These are phyloP conservation scores for Epicampocera succincta DNA, from an alignment of 2,888 invertebrate species.

Conservation along the genomic window DNA sequence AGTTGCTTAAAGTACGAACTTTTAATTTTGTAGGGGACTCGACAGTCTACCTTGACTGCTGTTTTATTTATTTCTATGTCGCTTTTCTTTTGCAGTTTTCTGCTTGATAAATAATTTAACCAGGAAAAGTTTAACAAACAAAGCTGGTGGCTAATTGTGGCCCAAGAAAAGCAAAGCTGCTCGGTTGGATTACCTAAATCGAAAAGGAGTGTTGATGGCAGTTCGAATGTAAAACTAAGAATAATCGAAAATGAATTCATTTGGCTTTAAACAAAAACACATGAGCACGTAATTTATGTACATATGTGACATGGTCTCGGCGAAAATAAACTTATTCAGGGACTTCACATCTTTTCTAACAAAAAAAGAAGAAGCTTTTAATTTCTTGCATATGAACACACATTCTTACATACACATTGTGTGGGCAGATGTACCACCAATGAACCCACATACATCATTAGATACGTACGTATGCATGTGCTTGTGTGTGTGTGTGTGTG, in stretches of 20 bases:
- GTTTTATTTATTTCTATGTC: background rate
- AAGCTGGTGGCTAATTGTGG: slow-evolving; percentile 57
- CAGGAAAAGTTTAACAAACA: slow-evolving; percentile 57
- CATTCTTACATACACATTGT: no score
- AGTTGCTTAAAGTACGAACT: no score
- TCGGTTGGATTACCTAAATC: slow-evolving; percentile 12
- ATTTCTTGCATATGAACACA: slow-evolving; percentile 20
- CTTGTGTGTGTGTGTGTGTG: no score
- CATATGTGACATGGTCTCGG: background rate
- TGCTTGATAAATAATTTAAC: slow-evolving; percentile 72
- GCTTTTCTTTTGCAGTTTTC: background rate
- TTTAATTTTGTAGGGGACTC: background rate
- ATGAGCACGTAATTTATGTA: no score
- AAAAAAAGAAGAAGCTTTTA: slow-evolving; percentile 19
- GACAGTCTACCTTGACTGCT: slow-evolving; percentile 3
- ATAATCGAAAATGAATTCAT: slow-evolving; percentile 27
- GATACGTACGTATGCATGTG: no score
- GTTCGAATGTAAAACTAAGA: slow-evolving; percentile 46
- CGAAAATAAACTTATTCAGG: background rate
- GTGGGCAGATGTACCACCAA: no score
- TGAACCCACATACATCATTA: no score
- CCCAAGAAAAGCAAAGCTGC: slow-evolving; percentile 26
- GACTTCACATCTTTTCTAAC: background rate
- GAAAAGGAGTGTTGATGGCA: slow-evolving; percentile 66
- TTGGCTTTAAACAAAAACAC: slow-evolving; percentile 24